These are phyloP conservation scores for Thyatira batis DNA, from an alignment of 2,888 invertebrate species.

Conservation along the genomic window DNA sequence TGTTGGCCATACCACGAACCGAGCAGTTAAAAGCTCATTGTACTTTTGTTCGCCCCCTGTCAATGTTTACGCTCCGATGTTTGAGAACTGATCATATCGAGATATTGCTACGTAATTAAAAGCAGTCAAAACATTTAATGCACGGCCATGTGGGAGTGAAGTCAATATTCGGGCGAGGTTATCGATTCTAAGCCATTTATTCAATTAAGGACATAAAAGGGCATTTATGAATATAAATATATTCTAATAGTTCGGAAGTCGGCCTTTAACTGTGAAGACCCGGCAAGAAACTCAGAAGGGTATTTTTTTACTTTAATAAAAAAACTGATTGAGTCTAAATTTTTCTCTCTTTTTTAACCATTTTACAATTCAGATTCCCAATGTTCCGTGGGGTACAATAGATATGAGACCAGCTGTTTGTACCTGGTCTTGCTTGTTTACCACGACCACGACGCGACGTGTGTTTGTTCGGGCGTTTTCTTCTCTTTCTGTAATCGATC, in stretches of 20 bases:
- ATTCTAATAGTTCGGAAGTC: no score
- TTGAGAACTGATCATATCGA: constrained; percentile 35
- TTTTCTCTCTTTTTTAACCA: no score
- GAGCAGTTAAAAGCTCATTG: constrained; percentile 52
- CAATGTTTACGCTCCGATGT: constrained; percentile 17
- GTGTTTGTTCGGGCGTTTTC: constrained; percentile 37
- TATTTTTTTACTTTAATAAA: no score
- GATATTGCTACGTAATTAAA: constrained; percentile 47
- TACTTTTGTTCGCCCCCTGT: constrained; percentile 46
- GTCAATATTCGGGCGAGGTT: constrained; percentile 60
- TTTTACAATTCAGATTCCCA: no score
- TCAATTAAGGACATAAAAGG: no score
- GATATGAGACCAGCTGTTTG: constrained; percentile 59
- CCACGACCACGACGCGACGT: no score
- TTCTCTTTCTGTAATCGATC: constrained; percentile 67
- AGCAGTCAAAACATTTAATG: constrained; percentile 34
- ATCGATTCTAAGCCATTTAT: no score
- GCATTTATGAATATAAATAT: no score
- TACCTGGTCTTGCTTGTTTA: constrained; percentile 59
- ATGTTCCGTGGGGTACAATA: constrained; percentile 61
- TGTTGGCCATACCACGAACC: constrained; percentile 58
- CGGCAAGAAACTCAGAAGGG: no score
- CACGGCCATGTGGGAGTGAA: constrained; percentile 23
- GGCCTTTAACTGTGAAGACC: no score
- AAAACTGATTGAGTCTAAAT: no score